phyloP scores from a whole-genome alignment of 2,113 vertebrate species.

The Balaenoptera acutorostrata region DNA sequence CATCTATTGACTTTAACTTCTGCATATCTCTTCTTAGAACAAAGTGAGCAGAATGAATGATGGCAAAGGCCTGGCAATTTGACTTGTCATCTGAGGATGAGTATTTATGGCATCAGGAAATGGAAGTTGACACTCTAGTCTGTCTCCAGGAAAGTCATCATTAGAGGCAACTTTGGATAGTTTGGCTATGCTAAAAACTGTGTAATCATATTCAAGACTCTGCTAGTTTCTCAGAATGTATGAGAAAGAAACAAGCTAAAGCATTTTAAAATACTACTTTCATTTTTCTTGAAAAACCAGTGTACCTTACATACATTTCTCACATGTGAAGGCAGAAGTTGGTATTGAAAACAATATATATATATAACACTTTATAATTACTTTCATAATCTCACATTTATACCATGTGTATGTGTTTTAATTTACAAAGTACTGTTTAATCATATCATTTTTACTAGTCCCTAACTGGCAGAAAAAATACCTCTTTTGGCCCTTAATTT shows the following conservation, averaged over 20 bases:
- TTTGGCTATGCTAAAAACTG: conserved; percentile 13
- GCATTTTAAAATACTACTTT: conserved; percentile 25
- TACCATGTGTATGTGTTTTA: neutral
- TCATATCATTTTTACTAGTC: conserved; percentile 37
- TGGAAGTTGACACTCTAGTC: conserved; percentile 27
- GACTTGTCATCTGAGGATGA: conserved; percentile 49
- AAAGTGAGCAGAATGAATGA: conserved; percentile 36
- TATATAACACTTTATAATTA: conserved; percentile 44
- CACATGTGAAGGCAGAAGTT: conserved; percentile 58
- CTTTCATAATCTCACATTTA: conserved; percentile 44
- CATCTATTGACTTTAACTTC: conserved; percentile 37
- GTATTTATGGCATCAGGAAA: conserved; percentile 63
- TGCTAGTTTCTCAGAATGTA: neutral
- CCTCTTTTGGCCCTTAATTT: neutral
- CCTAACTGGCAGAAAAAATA: neutral
- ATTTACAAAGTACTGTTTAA: conserved; percentile 37
- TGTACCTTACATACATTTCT: conserved; percentile 36
- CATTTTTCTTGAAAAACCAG: conserved; percentile 47
- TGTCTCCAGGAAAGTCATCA: conserved; percentile 43
- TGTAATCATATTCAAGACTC: conserved; percentile 6
- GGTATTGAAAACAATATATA: conserved; percentile 47
- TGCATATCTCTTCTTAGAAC: conserved; percentile 25
- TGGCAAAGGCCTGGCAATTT: conserved; percentile 29
- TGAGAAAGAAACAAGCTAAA: conserved; percentile 34
- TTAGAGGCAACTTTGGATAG: conserved; percentile 26